Conservation (phyloP, 2,797 vertebrate species). For the Anabas testudineus region DNA sequence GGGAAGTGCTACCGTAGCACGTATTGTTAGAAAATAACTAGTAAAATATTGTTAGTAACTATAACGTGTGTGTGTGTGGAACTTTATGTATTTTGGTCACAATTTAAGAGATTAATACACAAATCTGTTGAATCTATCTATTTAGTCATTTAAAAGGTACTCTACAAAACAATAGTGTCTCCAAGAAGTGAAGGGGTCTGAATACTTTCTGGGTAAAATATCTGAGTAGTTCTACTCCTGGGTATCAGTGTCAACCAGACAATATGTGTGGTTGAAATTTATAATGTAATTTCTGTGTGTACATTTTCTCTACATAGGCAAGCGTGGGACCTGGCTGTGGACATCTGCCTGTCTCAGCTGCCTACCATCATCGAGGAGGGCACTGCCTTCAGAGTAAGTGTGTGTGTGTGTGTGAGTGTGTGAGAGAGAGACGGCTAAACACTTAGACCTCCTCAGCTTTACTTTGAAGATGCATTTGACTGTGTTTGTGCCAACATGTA, state of each 20-base stretch:
- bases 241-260: neutral
- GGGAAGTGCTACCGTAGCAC: too few species aligned
- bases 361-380: conserved; percentile 98
- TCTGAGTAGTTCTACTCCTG: too few species aligned
- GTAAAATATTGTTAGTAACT: too few species aligned
- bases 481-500: conserved; percentile 55
- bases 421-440: conserved; percentile 2
- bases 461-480: neutral
- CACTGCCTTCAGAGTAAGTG: conserved; percentile 95
- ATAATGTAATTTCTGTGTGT: conserved; percentile 1
- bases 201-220: too few species aligned
- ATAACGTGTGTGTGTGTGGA: too few species aligned
- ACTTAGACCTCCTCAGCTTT: neutral
- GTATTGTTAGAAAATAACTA: too few species aligned
- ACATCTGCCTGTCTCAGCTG: conserved; percentile 98
- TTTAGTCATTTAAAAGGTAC: too few species aligned
- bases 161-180: too few species aligned
- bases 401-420: conserved; percentile 28
- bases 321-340: conserved; percentile 97
- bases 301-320: conserved; percentile 86
- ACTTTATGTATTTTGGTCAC: too few species aligned
- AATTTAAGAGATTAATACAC: too few species aligned
- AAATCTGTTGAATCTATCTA: too few species aligned
- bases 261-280: neutral
- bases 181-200: too few species aligned